phyloP scores from a whole-genome alignment of 2,797 vertebrate species.

The Sandelia bainsii region DNA sequence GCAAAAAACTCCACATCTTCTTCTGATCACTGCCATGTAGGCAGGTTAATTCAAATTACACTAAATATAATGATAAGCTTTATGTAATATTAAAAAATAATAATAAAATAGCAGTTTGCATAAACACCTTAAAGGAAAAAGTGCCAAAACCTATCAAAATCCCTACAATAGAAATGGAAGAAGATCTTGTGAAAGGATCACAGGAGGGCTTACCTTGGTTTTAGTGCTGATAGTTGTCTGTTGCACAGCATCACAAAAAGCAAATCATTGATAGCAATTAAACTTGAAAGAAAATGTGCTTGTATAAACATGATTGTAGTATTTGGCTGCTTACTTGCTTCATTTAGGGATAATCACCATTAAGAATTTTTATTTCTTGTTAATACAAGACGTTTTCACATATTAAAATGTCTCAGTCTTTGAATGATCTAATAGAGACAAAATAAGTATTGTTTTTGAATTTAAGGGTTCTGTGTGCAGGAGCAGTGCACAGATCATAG shows the following conservation, averaged over 20 bases:
- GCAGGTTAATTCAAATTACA: background rate
- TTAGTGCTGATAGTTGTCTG: slow-evolving; percentile 23
- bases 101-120: background rate
- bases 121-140: background rate
- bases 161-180: background rate
- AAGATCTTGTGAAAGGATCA: slow-evolving; percentile 20
- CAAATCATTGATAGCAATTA: slow-evolving; percentile 21
- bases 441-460: slow-evolving; percentile 10
- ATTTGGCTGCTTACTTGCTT: slow-evolving; percentile 9
- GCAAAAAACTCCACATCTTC: background rate
- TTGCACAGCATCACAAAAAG: slow-evolving; percentile 34
- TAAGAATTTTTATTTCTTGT: background rate
- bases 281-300: slow-evolving; percentile 10
- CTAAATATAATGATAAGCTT: background rate
- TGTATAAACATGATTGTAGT: slow-evolving; percentile 6
- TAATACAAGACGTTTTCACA: background rate
- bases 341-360: slow-evolving; percentile 5
- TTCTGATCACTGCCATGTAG: background rate
- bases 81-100: background rate
- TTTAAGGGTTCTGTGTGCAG: background rate
- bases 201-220: slow-evolving; percentile 20
- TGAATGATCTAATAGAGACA: background rate
- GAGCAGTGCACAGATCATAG: background rate
- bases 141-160: background rate
- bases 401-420: background rate